Evolutionary conservation across 2,797 vertebrate species (phyloP).

Genomic region (Staurois parvus): DNA sequence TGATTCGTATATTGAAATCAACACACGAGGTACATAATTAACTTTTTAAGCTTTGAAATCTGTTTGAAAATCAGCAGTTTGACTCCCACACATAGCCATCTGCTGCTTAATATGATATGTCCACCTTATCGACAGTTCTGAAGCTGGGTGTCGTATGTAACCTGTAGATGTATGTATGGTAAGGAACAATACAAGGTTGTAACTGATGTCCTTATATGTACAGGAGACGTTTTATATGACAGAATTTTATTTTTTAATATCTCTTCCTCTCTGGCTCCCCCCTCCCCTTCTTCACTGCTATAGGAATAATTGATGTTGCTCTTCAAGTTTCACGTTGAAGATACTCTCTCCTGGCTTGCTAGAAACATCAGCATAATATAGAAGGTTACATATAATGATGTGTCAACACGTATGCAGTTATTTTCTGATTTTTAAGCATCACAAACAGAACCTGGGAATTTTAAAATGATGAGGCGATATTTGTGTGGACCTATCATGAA

Average conservation of each 20-base stretch:
- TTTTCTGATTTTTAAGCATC: neutral
- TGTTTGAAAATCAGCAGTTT: constrained; percentile 80
- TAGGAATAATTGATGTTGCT: constrained; percentile 25
- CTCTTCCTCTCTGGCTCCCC: neutral
- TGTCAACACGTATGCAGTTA: neutral
- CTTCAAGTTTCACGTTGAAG: constrained; percentile 3
- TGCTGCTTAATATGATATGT: constrained; percentile 87
- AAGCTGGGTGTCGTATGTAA: constrained; percentile 17
- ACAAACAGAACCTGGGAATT: no score
- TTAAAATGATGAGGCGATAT: no score
- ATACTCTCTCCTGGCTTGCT: neutral
- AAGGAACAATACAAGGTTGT: neutral
- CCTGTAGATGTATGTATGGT: neutral
- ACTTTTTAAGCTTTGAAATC: constrained; percentile 80
- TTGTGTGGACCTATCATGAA: no score
- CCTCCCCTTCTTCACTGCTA: neutral
- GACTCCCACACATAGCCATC: constrained; percentile 92
- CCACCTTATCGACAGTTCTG: constrained; percentile 80
- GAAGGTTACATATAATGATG: neutral
- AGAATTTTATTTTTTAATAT: neutral
- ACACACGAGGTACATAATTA: constrained; percentile 75
- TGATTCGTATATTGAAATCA: constrained; percentile 64
- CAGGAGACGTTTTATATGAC: neutral
- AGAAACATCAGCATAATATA: constrained; percentile 14
- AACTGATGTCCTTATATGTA: neutral